A percentile compares a stretch with the other conserved stretches of the same genome.
Conservation (phyloP, 2,797 vertebrate species). For the Smutsia gigantea region DNA sequence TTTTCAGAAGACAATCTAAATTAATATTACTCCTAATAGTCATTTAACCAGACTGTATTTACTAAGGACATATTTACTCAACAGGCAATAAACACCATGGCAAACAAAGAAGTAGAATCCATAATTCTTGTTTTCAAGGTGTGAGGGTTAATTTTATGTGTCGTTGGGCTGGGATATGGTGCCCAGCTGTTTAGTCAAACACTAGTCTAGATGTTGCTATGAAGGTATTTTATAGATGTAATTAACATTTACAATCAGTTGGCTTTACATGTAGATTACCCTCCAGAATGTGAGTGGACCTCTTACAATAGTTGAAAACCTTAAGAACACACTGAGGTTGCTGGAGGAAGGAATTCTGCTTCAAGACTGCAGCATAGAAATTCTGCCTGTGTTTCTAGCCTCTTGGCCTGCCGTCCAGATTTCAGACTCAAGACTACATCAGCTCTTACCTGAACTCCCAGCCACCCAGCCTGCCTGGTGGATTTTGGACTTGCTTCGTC, state of each 20-base stretch:
- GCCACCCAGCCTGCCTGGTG: background rate
- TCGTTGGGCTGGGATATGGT: background rate
- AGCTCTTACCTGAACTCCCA: background rate
- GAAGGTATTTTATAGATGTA: background rate
- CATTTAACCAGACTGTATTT: background rate
- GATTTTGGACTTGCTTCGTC: background rate
- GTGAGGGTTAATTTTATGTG: background rate
- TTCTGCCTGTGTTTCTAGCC: background rate
- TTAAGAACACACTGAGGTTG: background rate
- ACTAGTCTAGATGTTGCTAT: background rate
- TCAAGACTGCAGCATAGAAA: background rate
- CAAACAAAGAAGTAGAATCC: background rate
- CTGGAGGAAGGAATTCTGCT: background rate
- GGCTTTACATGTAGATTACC: background rate
- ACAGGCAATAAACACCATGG: background rate
- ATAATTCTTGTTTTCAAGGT: background rate
- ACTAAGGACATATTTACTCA: background rate
- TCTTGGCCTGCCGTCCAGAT: background rate
- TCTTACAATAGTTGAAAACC: background rate
- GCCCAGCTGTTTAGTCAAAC: background rate
- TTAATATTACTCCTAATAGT: background rate
- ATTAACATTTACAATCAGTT: background rate
- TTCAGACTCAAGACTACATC: background rate
- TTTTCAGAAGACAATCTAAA: slow-evolving; percentile 39
- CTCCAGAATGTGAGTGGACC: background rate